Evolutionary conservation across 2,797 vertebrate genomes (phyloP), one percentile per base, ranked within the genome.

Genomic region (Lacerta viridis): DNA sequence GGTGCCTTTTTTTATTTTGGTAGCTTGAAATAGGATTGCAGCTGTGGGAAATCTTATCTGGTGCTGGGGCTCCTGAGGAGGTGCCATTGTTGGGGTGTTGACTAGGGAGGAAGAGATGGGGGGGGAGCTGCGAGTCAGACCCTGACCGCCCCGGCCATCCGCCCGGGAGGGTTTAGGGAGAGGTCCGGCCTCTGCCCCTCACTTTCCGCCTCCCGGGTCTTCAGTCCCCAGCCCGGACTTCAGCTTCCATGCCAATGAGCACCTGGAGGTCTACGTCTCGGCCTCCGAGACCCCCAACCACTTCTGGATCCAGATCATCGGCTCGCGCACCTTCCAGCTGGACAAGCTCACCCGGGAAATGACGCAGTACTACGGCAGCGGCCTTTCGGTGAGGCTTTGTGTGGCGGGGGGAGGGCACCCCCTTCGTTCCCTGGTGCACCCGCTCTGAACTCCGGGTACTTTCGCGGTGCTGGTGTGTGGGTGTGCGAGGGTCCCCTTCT

Each of bases 291-390:
- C 97, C 92, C 98, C 98, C 1, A 96, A 97, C 78, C 98, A 98
- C 94, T 99, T 99, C 96, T 99, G 98, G 98, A 97, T 99, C 90
- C 98, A 99, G 94, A 98, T 99, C 88, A 89, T 98, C 5, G 98
- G 98, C 0, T 97, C 97, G 1, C 98, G 98, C 39, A 98, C 97
- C 29, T 96, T 98, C 36, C 98, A 98, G 88, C 95, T 99, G 87
- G 98, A 99, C 94, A 98, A 98, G 92, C 98, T 99, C 80, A 97
- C 96, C 0, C 84, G 71, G 0, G 98, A 99, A 93, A 99, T 99
- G 98, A 97, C 95, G 3, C 97, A 96, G 41, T 97, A 98, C 94
- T 99, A 98, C 87, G 93, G 6, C 82, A 90, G 88, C 15, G 92
- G 84, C 86, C 11, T 68, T 17, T 11, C 81, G 29, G 98, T 99